phyloP scores from a whole-genome alignment of 1,140 invertebrate genomes.

The Nixonia krombeini region DNA sequence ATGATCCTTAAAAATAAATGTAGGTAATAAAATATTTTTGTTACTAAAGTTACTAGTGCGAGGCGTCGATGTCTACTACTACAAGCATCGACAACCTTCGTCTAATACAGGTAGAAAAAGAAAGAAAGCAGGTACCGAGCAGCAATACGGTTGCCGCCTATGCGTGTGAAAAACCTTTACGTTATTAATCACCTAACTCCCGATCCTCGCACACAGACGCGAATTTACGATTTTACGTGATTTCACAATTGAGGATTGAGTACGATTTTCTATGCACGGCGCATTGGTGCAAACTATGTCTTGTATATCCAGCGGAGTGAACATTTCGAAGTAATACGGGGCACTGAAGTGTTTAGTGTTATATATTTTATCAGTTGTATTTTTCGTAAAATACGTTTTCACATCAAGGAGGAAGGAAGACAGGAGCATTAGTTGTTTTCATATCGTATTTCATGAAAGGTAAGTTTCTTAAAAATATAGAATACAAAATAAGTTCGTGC shows the following conservation, averaged over 20 bases:
- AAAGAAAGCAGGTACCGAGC: too few species aligned
- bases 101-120: too few species aligned
- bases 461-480: not conserved
- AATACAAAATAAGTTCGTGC: not conserved
- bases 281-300: not conserved
- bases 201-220: not conserved
- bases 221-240: not conserved
- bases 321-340: not conserved
- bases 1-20: too few species aligned
- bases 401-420: not conserved
- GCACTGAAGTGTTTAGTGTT: not conserved
- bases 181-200: too few species aligned
- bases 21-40: too few species aligned
- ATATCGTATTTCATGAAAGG: not conserved
- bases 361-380: too few species aligned
- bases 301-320: not conserved
- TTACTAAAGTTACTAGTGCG: too few species aligned
- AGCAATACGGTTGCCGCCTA: too few species aligned
- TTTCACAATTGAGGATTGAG: not conserved
- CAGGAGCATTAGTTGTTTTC: not conserved
- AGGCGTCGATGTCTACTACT: too few species aligned
- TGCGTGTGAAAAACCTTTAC: too few species aligned
- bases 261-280: not conserved
- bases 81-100: too few species aligned
- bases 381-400: not conserved